Evolutionary conservation across 2,888 invertebrate species (phyloP), one percentile per base, ranked within the genome.

Genomic region (Oscheius sp.): DNA sequence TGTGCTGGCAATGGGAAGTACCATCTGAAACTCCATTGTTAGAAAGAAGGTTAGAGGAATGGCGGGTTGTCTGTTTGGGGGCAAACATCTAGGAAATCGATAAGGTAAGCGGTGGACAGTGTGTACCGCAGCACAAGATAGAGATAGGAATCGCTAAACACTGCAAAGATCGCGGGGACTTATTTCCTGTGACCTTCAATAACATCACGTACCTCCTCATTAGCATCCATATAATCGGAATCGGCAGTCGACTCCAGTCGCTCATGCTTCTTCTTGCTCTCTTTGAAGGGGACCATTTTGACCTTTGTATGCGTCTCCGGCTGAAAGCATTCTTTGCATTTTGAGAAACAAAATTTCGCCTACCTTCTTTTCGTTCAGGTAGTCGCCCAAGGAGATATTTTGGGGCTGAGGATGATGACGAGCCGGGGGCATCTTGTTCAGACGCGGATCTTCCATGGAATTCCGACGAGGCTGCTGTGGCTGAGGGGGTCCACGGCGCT

Each of bases 381-480:
- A 74, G 55, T 74, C 74, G n/a, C 47, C 74, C 10, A 74, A 37
- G 2, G 68, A 74, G 29, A 57, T 42, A 7, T 42, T 42, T 7
- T 42, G 42, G 42, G 66, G n/a, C 50, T 70, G 74, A 10, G 68
- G 66, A 50, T 51, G 47, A 13, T 32, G 47, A 10, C 62, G 47
- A 35, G 29, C 32, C 42, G 37, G 42, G 21, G 21, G 21, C 21
- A 21, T 21, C 42, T 42, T 42, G 42, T 3, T 62, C 21, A 35
- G 29, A 32, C 74, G 58, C 3, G 42, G 7, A 32, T 68, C 74
- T 33, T 74, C 74, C 57, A 74, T 33, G 9, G 74, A 74, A 37
- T 68, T 74, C n/a, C 74, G 35, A 21, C 74, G 74, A 35, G 42
- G 62, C 21, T 72, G 60, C 21, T 60, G 62, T 10, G 59, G 33